Evolutionary conservation across 2,797 vertebrate species (phyloP).

Genomic region (Nannoperca australis): DNA sequence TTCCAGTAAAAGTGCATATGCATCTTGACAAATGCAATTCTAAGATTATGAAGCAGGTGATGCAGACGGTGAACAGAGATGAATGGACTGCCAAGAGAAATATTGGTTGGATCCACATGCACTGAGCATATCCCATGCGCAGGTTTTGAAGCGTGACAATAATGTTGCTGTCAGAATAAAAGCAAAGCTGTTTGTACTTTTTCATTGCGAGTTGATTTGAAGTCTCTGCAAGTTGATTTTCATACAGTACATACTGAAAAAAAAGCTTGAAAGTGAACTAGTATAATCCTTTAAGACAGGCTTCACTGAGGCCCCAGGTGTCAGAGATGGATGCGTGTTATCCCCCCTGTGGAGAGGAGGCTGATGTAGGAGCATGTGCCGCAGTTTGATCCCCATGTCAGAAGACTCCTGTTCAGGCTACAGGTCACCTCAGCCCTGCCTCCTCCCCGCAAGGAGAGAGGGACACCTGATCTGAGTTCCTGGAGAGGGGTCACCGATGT

Average conservation of each 20-base stretch:
- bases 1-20: constrained; percentile 12
- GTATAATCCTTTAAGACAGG: background rate
- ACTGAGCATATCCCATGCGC: background rate
- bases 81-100: constrained; percentile 11
- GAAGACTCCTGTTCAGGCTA: constrained; percentile 65
- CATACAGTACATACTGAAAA: background rate
- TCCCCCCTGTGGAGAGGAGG: constrained; percentile 44
- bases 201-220: background rate
- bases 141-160: background rate
- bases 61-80: constrained; percentile 40
- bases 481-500: constrained; percentile 24
- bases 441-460: constrained; percentile 52
- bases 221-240: constrained; percentile 13
- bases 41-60: constrained; percentile 35
- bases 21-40: constrained; percentile 21
- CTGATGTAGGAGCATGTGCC: constrained; percentile 58
- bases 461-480: constrained; percentile 74
- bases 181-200: background rate
- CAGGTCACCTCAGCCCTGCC: constrained; percentile 64
- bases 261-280: background rate
- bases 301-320: constrained; percentile 3
- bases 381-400: constrained; percentile 73
- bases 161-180: background rate
- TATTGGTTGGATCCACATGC: background rate
- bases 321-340: constrained; percentile 50